These are phyloP conservation scores for Anthophora plumipes DNA, from an alignment of 2,888 invertebrate genomes.

Conservation along the genomic window DNA sequence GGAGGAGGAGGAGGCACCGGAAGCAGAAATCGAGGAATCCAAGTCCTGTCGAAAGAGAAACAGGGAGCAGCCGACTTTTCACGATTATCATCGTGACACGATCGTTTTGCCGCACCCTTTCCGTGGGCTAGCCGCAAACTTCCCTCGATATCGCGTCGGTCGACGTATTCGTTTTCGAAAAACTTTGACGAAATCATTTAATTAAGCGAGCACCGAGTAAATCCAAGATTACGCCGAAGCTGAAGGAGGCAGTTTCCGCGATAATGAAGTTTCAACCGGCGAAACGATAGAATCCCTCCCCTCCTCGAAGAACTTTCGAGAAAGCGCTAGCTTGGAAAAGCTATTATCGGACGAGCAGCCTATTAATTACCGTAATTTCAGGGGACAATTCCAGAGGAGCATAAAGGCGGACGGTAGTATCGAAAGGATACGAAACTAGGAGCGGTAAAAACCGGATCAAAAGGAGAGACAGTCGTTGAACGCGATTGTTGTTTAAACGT, in stretches of 20 bases:
- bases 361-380: conserved; percentile 40
- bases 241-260: conserved; percentile 36
- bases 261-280: conserved; percentile 50
- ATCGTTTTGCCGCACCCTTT: neutral
- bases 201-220: conserved; percentile 30
- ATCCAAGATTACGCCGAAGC: conserved; percentile 41
- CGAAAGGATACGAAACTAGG: neutral
- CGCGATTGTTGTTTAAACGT: too few species aligned
- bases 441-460: neutral
- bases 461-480: neutral
- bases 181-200: conserved; percentile 28
- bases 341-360: conserved; percentile 40
- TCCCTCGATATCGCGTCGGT: conserved; percentile 12
- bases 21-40: conserved; percentile 13
- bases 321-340: conserved; percentile 39
- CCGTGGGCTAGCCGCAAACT: conserved; percentile 7
- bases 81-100: conserved; percentile 43
- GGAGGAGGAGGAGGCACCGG: conserved; percentile 47
- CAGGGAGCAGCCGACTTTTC: conserved; percentile 44
- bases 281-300: conserved; percentile 20
- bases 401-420: neutral
- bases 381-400: neutral
- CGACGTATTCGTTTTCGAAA: neutral
- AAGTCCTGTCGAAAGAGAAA: too few species aligned
- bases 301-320: conserved; percentile 12